Evolutionary conservation across 2,888 invertebrate genomes (phyloP), one percentile per base, ranked within the genome.

Genomic region (Teleogryllus oceanicus): DNA sequence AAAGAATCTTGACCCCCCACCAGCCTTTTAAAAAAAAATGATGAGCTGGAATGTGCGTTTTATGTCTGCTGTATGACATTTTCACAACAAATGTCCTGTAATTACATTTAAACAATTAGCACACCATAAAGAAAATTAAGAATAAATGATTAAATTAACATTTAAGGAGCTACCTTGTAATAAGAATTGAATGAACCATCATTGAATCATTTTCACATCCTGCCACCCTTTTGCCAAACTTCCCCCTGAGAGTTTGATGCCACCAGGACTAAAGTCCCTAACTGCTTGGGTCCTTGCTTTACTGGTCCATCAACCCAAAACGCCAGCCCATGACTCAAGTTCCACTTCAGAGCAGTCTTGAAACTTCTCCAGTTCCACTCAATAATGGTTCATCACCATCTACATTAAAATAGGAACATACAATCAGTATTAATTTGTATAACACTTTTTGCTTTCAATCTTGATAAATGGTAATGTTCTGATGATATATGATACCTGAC

Each of bases 41-140:
- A 88, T 99, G 98, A 51, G 98, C 99, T 13, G 99, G 89, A 99
- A 99, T 51, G 99, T 99, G 84, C 99, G 92, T 83, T 98, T 97
- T 83, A 99, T 98, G 88, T 99, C 99, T 80, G 91, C 85, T 95
- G 93, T 85, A 99, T 99, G 81, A 98, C 96, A 84, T 95, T 93
- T 86, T 99, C 99, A 87, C 95, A 96, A 79, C 50, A 79, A 74
- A 81, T 81, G 24, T 82, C 81, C 81, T 82, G 77, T 8, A 81
- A 80, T 75, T 2, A 78, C 74, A 37, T 62, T 50, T 49, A 76
- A 79, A 75, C 49, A 78, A 75, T 74, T 20, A 78, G 51, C 51
- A 77, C 12, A 20, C 16, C 62, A 50, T 21, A 77, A 8, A 13
- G n/a, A n/a, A 51, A 49, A 16, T 18, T 4, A 50, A 12, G 74